A percentile compares a stretch with the other conserved stretches of the same genome.
Conservation (phyloP, 2,797 vertebrate species). For the Poeciliopsis gracilis region DNA sequence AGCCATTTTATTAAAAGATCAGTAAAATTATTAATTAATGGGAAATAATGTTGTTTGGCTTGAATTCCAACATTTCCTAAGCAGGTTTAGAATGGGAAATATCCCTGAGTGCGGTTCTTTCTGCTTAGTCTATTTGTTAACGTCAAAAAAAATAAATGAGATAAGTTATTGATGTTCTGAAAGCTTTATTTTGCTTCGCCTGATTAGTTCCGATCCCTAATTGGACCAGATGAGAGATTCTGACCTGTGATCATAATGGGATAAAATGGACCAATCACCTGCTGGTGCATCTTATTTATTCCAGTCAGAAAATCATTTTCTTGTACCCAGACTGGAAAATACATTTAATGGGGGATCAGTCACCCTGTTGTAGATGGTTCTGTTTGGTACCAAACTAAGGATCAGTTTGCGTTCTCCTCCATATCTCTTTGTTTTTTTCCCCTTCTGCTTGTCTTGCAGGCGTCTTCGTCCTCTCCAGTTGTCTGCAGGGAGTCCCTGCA, state of each 20-base stretch:
- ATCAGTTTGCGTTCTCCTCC: background rate
- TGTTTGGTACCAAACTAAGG: background rate
- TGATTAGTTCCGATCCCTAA: background rate
- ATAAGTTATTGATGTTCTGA: background rate
- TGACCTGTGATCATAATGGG: background rate
- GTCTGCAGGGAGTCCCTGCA: constrained; percentile 68
- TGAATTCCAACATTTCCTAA: background rate
- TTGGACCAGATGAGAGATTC: background rate
- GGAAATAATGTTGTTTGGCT: too few species aligned
- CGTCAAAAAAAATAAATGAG: background rate
- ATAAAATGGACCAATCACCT: background rate
- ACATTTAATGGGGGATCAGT: background rate
- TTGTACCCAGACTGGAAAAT: background rate
- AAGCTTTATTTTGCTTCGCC: background rate
- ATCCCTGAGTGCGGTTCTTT: too few species aligned
- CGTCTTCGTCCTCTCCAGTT: background rate
- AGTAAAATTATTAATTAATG: background rate
- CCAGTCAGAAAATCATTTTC: background rate
- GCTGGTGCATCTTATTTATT: background rate
- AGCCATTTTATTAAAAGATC: too few species aligned
- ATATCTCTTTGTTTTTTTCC: background rate
- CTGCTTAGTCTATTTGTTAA: background rate
- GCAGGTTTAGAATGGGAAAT: background rate
- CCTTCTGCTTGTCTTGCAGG: constrained; percentile 22
- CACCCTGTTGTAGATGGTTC: background rate